phyloP scores from a whole-genome alignment of 2,797 vertebrate genomes.

The Salmo trutta region DNA sequence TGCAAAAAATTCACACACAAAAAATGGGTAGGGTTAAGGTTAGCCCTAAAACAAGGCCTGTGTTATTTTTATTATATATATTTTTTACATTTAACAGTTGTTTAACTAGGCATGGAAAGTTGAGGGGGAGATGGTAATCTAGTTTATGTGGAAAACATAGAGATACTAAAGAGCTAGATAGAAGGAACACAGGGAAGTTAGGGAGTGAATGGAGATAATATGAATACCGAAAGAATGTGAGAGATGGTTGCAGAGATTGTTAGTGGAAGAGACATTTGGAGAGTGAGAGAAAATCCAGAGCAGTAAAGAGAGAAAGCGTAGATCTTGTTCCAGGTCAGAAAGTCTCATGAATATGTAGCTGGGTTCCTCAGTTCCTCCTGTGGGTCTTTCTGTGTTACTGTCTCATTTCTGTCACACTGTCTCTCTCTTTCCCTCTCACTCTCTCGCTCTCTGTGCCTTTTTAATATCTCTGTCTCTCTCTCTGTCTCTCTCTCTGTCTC shows the following conservation, averaged over 20 bases:
- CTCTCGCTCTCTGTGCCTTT: not conserved
- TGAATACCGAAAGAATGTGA: not conserved
- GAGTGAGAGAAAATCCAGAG: constrained; percentile 17
- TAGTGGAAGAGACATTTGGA: not conserved
- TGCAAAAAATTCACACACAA: not conserved
- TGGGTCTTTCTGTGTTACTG: not conserved
- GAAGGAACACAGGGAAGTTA: not conserved
- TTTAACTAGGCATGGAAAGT: not conserved
- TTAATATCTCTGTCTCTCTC: not conserved
- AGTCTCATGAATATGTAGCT: constrained; percentile 17
- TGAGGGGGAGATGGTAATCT: not conserved
- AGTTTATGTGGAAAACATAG: constrained; percentile 15
- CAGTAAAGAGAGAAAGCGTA: not conserved
- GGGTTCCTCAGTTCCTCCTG: not conserved
- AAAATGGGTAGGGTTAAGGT: not conserved
- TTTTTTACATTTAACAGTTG: not conserved
- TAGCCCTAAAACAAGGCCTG: not conserved
- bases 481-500: constrained; percentile 11
- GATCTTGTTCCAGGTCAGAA: constrained; percentile 22
- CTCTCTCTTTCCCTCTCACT: constrained; percentile 3
- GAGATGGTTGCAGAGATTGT: not conserved
- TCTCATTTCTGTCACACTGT: not conserved
- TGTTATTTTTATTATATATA: not conserved
- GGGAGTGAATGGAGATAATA: constrained; percentile 3
- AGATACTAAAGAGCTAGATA: constrained; percentile 20